Evolutionary conservation across 2,888 invertebrate species (phyloP).

Genomic region (Drosophila birchii): DNA sequence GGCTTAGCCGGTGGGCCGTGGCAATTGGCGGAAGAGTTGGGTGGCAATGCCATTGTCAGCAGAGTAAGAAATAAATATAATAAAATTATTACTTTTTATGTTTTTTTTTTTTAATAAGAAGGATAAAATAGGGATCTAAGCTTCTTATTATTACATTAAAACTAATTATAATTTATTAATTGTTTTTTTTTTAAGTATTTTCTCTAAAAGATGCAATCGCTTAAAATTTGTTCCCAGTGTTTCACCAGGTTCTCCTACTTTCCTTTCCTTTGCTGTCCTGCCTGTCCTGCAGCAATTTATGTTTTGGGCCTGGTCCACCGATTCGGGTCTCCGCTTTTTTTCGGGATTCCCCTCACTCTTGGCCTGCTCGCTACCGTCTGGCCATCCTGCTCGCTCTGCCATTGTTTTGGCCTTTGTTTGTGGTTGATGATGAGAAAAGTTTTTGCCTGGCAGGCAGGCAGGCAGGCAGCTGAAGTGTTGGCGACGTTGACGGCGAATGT

Average conservation of each 20-base stretch:
- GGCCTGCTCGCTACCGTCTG: slow-evolving; percentile 26
- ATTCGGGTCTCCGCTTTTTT: slow-evolving; percentile 53
- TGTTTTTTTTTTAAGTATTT: not conserved
- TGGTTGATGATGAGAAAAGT: slow-evolving; percentile 80
- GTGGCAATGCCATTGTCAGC: slow-evolving; percentile 28
- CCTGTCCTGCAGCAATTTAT: slow-evolving; percentile 78
- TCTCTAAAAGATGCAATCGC: not conserved
- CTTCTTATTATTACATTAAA: not conserved
- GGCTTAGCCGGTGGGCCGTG: slow-evolving; percentile 71
- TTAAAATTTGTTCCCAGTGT: slow-evolving; percentile 6
- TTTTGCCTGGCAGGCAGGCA: slow-evolving; percentile 71
- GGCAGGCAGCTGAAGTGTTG: slow-evolving; percentile 76
- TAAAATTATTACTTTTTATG: not conserved
- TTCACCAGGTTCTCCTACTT: not conserved
- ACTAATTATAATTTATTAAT: not conserved
- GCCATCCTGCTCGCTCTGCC: slow-evolving; percentile 17
- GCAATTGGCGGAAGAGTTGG: slow-evolving; percentile 12
- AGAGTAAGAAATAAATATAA: not conserved
- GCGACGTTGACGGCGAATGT: slow-evolving; percentile 76
- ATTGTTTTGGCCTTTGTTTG: slow-evolving; percentile 77
- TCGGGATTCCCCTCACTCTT: slow-evolving; percentile 45
- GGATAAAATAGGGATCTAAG: too few relatives aligned
- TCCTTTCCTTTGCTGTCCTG: slow-evolving; percentile 40
- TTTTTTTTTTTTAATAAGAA: not conserved
- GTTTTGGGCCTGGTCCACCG: slow-evolving; percentile 74